Percentiles rank a stretch among this genome's conserved stretches.
These are phyloP conservation scores for Leuciscus idus DNA, from an alignment of 2,113 vertebrate species.

Conservation along the genomic window DNA sequence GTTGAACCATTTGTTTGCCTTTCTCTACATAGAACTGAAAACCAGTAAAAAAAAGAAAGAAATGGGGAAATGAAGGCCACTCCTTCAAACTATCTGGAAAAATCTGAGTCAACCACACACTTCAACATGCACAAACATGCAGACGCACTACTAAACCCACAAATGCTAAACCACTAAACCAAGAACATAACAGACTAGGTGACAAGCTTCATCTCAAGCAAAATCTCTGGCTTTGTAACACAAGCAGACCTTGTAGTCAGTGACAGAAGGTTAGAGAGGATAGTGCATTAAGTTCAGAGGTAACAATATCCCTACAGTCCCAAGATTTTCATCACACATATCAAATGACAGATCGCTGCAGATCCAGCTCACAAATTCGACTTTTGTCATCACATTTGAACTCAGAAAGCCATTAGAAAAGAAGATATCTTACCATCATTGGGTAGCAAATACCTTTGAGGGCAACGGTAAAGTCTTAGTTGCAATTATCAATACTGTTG, in stretches of 20 bases:
- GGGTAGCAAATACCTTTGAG: not conserved
- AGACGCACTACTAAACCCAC: constrained; percentile 1
- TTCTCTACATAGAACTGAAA: not conserved
- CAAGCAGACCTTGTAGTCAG: not conserved
- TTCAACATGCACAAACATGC: constrained; percentile 14
- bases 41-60: not conserved
- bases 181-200: not conserved
- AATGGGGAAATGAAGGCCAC: not conserved
- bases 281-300: constrained; percentile 9
- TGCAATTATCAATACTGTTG: not conserved
- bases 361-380: not conserved
- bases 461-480: not conserved
- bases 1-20: no score
- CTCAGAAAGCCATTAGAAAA: constrained; percentile 3
- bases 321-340: not conserved
- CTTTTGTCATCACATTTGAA: not conserved
- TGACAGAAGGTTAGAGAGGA: constrained; percentile 29
- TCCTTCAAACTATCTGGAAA: not conserved
- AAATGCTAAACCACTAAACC: not conserved
- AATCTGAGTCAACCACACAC: not conserved
- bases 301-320: constrained; percentile 12
- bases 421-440: not conserved
- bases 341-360: not conserved
- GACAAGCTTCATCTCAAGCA: not conserved
- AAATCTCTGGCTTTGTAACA: constrained; percentile 2